Evolutionary conservation across 2,797 vertebrate species (phyloP), one percentile per base, ranked within the genome.

Genomic region (Ceryle rudis): DNA sequence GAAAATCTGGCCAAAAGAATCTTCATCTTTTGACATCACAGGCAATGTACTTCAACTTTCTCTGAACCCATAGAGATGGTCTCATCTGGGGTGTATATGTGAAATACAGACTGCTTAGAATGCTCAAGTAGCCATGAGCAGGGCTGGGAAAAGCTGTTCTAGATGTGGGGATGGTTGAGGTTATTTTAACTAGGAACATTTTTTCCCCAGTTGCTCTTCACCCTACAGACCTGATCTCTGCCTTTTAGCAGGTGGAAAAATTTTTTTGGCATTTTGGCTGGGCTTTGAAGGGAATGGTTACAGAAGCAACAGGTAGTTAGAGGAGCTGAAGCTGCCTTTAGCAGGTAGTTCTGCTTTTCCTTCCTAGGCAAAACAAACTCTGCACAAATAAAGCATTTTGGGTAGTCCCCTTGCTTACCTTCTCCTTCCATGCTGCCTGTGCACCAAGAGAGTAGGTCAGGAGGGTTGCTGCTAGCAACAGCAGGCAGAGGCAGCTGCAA

Each of bases 351-450:
- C 54, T 67, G 13, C 67, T 95, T 95, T 95, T 86, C 94, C 94
- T 97, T 97, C 95, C 97, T 89, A 95, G 90, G 94, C 95, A 96
- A 86, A 91, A 84, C 62, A 86, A 91, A 67, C 57, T 94, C 78
- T 61, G 80, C 64, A 84, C 86, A 96, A 91, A 82, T 64, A 74
- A 93, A 91, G 71, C 79, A 47, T 85, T 96, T 96, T 42, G 44
- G 64, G 69, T 92, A 71, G 44, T 93, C 95, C 46, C 74, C 57
- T 87, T 92, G 55, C 33, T 70, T 95, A 54, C 90, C 65, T 95
- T 95, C 90, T 97, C 86, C 65, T 97, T 75, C 33, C 57, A 61
- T 52, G 19, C 33, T 84, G 73, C 77, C 69, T 55, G 37, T 41
- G 60, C 54, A 52, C 19, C 51, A 26, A 18, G 74, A 57, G 71